Percentiles rank a stretch among this genome's conserved stretches.
phyloP scores from a whole-genome alignment of 1,140 invertebrate genomes.

The Brachionus asplanchnoidis region DNA sequence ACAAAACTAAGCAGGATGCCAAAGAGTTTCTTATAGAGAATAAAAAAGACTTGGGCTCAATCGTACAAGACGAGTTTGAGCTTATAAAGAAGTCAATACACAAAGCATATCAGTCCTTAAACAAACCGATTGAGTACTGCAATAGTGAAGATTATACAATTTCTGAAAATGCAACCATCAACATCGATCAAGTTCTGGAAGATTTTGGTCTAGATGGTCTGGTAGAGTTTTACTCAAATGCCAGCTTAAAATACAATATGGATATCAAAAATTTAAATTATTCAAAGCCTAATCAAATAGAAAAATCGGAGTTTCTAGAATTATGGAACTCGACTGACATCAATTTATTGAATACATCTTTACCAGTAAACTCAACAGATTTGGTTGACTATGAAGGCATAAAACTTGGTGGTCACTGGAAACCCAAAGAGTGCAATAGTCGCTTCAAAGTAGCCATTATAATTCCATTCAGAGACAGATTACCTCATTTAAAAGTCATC shows the following conservation, averaged over 20 bases:
- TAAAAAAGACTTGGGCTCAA: not conserved
- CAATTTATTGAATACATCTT: not conserved
- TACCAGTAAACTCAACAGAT: not conserved
- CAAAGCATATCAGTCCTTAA: not conserved
- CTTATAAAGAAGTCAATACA: not conserved
- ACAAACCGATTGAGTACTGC: not conserved
- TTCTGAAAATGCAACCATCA: not conserved
- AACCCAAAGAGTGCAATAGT: constrained; percentile 46
- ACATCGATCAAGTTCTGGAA: not conserved
- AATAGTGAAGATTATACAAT: not conserved
- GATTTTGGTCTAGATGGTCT: not conserved
- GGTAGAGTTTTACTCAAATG: constrained; percentile 10
- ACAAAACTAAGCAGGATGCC: not conserved
- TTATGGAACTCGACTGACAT: constrained; percentile 16
- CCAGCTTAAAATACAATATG: not conserved
- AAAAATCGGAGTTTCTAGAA: not conserved
- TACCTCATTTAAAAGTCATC: constrained; percentile 55
- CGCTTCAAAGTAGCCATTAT: constrained; percentile 50
- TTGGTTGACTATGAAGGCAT: not conserved
- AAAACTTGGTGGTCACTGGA: constrained; percentile 45
- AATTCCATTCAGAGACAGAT: constrained; percentile 50
- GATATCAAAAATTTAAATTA: constrained; percentile 4
- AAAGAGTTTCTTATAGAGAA: not conserved
- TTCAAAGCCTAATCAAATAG: not conserved
- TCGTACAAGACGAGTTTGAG: not conserved